Percentiles rank a stretch among this genome's conserved stretches.
phyloP scores from a whole-genome alignment of 1,140 invertebrate genomes.

The Lucilia cuprina region DNA sequence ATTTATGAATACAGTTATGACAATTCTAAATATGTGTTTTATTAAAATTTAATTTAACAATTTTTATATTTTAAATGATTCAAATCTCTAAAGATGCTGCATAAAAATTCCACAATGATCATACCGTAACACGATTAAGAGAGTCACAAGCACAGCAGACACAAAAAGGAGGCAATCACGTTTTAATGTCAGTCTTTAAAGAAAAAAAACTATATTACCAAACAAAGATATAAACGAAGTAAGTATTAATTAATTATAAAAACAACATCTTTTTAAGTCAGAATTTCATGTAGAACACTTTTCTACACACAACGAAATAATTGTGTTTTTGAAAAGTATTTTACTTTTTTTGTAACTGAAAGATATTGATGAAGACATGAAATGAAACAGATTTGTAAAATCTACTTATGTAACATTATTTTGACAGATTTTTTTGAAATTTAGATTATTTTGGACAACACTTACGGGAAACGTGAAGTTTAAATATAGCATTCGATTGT shows the following conservation, averaged over 20 bases:
- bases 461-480: too few relatives aligned
- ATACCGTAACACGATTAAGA: neutral
- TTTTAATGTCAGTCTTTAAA: slow-evolving; percentile 22
- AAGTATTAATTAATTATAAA: slow-evolving; percentile 28
- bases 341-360: too few relatives aligned
- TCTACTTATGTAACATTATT: too few relatives aligned
- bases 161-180: neutral
- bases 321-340: neutral
- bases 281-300: neutral
- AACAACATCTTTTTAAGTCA: neutral
- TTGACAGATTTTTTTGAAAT: too few relatives aligned
- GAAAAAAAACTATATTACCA: neutral
- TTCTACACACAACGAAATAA: neutral
- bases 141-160: neutral
- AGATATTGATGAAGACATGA: too few relatives aligned
- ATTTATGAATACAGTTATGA: too few relatives aligned
- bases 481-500: too few relatives aligned
- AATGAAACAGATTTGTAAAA: too few relatives aligned
- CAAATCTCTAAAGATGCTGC: neutral
- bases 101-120: neutral
- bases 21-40: too few relatives aligned
- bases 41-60: too few relatives aligned
- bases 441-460: too few relatives aligned
- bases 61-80: neutral
- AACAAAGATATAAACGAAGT: slow-evolving; percentile 25